Conservation (phyloP, 2,888 invertebrate species). For the Meghimatium bilineatum region DNA sequence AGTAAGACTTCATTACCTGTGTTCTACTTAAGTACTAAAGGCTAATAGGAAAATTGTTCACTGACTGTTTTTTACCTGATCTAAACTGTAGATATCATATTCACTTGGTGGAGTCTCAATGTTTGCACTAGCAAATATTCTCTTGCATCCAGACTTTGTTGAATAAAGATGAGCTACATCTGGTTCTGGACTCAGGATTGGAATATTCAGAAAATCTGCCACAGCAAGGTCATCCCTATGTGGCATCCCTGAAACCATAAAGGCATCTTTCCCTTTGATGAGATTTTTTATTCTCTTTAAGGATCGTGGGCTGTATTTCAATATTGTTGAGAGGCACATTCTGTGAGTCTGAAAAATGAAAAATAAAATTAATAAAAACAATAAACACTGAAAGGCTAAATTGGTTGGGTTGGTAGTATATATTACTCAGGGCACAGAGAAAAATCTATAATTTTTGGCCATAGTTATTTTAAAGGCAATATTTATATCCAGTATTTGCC, state of each 20-base stretch:
- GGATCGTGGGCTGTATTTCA: conserved; percentile 76
- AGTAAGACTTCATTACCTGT: no score
- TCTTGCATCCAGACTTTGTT: conserved; percentile 76
- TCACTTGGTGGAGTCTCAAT: conserved; percentile 75
- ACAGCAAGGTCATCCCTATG: conserved; percentile 76
- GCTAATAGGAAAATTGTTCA: no score
- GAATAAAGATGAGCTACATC: conserved; percentile 75
- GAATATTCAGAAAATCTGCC: conserved; percentile 73
- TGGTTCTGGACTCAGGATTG: conserved; percentile 75
- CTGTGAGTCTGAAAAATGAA: conserved; percentile 69
- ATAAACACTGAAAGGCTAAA: background rate
- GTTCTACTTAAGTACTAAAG: no score
- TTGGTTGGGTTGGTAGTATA: no score
- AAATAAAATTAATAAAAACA: background rate
- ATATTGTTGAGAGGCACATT: conserved; percentile 75
- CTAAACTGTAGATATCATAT: conserved; percentile 76
- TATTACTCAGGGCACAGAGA: no score
- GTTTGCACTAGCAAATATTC: conserved; percentile 75
- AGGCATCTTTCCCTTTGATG: conserved; percentile 75
- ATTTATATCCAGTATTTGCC: no score
- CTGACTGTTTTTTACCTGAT: conserved; percentile 66
- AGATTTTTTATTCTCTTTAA: conserved; percentile 73
- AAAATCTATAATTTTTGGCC: no score
- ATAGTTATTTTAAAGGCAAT: no score
- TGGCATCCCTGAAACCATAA: conserved; percentile 74